Evolutionary conservation across 64 coral and sea anemone species (phyloP).

Genomic region (Montipora capricornis): DNA sequence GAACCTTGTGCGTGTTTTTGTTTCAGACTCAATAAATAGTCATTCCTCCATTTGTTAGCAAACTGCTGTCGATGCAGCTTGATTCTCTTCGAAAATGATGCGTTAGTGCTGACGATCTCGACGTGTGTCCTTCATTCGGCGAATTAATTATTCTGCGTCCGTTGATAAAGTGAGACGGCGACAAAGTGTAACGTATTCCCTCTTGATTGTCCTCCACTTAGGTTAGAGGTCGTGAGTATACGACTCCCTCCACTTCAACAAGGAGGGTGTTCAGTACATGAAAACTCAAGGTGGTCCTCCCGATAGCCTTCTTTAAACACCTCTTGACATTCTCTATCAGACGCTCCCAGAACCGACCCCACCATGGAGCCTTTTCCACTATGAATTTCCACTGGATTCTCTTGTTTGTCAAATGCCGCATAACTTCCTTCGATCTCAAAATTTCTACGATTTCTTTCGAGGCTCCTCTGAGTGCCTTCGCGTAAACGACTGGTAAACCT

Average conservation of each 20-base stretch:
- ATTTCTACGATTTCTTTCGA: background rate
- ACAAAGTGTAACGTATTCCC: background rate
- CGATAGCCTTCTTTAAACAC: background rate
- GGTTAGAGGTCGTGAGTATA: background rate
- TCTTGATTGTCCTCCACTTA: background rate
- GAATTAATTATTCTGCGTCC: background rate
- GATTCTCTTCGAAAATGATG: background rate
- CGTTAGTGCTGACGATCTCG: slow-evolving; percentile 34
- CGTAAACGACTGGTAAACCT: background rate
- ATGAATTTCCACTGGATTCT: background rate
- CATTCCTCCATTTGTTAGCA: slow-evolving; percentile 10
- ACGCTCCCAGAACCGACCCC: background rate
- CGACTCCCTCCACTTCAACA: background rate
- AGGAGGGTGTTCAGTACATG: background rate
- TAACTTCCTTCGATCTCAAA: background rate
- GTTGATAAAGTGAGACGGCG: background rate
- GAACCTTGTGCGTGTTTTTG: background rate
- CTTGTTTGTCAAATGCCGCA: background rate
- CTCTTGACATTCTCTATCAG: slow-evolving; percentile 15
- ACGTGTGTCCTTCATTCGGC: background rate
- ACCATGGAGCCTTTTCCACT: background rate
- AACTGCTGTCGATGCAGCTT: slow-evolving; percentile 38
- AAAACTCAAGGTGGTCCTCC: background rate
- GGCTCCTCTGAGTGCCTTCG: background rate
- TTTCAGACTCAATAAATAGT: slow-evolving; percentile 16